Base-by-base conservation (phyloP, 2,113 vertebrate genomes). In the Siniperca chuatsi region DNA sequence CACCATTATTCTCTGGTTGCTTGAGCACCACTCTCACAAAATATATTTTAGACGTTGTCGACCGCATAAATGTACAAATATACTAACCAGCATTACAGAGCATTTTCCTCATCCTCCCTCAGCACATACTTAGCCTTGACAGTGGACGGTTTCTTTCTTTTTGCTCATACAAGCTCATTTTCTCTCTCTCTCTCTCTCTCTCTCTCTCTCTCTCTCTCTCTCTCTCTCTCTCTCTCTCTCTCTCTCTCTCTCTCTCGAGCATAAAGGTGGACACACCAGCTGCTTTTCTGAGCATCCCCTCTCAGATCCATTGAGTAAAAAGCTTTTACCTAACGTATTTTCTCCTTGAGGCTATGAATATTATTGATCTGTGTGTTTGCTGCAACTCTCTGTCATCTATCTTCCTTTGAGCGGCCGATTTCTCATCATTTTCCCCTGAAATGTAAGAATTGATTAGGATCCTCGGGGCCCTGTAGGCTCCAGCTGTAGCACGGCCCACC, bases 281-380 rank as follows among this genome's bases (percentile, higher is more conserved):
- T 64, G 74, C 44, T 69, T 90, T 81, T 76, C 76, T 75, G 25
- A 92, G 58, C 79, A 85, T 86, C 75, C 80, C 58, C 10, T 50
- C 83, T 84, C 75, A 81, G 82, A 88, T 87, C 82, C 81, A 92
- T 87, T 78, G 82, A 91, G 91, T 90, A 89, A 91, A 93, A 91
- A 76, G 83, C 89, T 86, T 91, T 93, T 90, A 90, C 89, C 95
- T 90, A 92, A 90, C 84, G 25, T 88, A 87, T 92, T 90, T 91
- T 93, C 91, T 93, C 86, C 89, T 92, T 42, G 68, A 86, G 78
- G 93, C 91, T 90, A 83, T 93, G 93, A 92, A 94, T 94, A 91
- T 92, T 95, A 96, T 96, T 90, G 94, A 95, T 95, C 94, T 81
- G 86, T 89, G 81, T 92, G 92, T 94, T 95, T 93, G 92, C 86